Percentiles rank a stretch among this genome's conserved stretches.
Evolutionary conservation across 2,888 invertebrate genomes (phyloP).

Genomic region (Mystacides longicornis): DNA sequence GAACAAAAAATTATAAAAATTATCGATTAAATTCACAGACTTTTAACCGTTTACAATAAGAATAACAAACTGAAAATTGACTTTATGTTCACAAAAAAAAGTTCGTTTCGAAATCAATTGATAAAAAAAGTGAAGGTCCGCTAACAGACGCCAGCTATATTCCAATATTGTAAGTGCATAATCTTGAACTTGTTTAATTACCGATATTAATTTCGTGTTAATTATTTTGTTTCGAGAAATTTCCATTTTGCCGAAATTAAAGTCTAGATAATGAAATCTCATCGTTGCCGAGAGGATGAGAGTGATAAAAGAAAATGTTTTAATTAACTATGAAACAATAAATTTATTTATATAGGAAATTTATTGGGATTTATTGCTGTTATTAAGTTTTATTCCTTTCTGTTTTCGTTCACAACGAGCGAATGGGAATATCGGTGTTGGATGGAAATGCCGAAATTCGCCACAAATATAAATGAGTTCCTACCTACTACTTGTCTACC

Average conservation of each 20-base stretch:
- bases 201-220: not conserved
- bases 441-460: too few species aligned
- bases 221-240: not conserved
- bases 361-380: not conserved
- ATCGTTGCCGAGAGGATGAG: not conserved
- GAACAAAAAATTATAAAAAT: not conserved
- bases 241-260: not conserved
- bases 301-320: conserved; percentile 2
- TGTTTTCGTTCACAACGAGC: not conserved
- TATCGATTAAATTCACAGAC: not conserved
- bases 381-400: not conserved
- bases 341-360: not conserved
- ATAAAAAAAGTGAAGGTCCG: too few species aligned
- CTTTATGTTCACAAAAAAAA: too few species aligned
- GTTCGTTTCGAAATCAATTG: too few species aligned
- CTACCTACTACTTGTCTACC: too few species aligned
- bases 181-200: too few species aligned
- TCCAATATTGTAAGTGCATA: too few species aligned
- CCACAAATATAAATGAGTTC: too few species aligned
- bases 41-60: too few species aligned
- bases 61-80: too few species aligned
- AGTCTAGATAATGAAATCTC: not conserved
- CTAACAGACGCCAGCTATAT: too few species aligned
- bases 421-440: too few species aligned
- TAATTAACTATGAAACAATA: conserved; percentile 1